Conservation (phyloP, 37 sponge, comb jelly and placozoan genomes). For the Chondrosia reniformis region DNA sequence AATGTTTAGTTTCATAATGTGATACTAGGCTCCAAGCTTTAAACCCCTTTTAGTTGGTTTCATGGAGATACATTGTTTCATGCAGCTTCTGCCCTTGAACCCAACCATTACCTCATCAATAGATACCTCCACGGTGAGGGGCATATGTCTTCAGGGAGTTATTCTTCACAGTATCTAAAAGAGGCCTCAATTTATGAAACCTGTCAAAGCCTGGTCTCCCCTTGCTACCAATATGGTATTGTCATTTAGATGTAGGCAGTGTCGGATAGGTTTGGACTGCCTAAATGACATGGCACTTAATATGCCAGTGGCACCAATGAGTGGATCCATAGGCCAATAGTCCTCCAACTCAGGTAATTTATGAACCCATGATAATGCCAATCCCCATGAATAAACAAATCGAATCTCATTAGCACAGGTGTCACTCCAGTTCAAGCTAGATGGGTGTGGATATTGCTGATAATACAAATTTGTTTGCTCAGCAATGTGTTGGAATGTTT, state of each 20-base stretch:
- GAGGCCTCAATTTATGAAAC: not conserved
- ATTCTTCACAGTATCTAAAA: not conserved
- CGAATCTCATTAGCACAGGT: too few relatives aligned
- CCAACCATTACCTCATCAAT: slow-evolving; percentile 3
- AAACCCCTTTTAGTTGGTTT: not conserved
- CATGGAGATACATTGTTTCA: not conserved
- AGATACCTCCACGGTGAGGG: not conserved
- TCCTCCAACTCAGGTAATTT: not conserved
- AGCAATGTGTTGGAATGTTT: too few relatives aligned
- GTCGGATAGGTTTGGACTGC: not conserved
- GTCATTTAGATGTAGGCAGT: not conserved
- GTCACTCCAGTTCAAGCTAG: too few relatives aligned
- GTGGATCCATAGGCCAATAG: not conserved
- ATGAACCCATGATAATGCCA: too few relatives aligned
- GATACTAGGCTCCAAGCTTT: not conserved
- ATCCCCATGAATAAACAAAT: too few relatives aligned
- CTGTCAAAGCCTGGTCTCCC: not conserved
- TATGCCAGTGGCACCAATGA: not conserved
- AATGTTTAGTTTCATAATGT: too few relatives aligned
- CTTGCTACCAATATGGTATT: not conserved
- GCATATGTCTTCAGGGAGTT: not conserved
- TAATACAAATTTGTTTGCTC: too few relatives aligned
- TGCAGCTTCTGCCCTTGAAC: not conserved
- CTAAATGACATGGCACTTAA: not conserved
- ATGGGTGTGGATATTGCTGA: too few relatives aligned